Evolutionary conservation across 2,113 vertebrate genomes (phyloP).

Genomic region (Lepisosteus oculatus): DNA sequence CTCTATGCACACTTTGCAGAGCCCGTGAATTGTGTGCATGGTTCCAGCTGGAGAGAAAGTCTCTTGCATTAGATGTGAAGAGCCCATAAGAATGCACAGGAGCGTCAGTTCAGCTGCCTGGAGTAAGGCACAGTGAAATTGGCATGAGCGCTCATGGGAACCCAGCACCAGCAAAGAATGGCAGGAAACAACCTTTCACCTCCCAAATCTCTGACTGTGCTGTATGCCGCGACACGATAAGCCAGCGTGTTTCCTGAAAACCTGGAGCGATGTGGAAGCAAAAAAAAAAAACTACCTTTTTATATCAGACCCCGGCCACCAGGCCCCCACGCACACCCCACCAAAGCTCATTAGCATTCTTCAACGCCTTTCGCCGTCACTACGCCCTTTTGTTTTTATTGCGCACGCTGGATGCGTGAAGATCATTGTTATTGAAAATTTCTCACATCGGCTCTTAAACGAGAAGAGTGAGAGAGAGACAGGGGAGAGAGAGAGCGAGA

Average conservation of each 20-base stretch:
- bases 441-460: constrained; percentile 55
- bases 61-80: constrained; percentile 38
- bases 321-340: background rate
- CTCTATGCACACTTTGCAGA: constrained; percentile 85
- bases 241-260: constrained; percentile 82
- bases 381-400: constrained; percentile 62
- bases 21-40: constrained; percentile 82
- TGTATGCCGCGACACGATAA: constrained; percentile 82
- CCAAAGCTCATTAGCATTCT: constrained; percentile 63
- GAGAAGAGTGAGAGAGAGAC: too few relatives aligned
- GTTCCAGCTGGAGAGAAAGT: constrained; percentile 41
- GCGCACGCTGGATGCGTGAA: constrained; percentile 53
- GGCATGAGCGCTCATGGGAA: constrained; percentile 90
- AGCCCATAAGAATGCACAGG: constrained; percentile 38
- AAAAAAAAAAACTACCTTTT: constrained; percentile 60
- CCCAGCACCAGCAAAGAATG: constrained; percentile 87
- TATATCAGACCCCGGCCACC: constrained; percentile 24
- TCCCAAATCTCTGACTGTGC: constrained; percentile 62
- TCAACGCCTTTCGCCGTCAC: constrained; percentile 42
- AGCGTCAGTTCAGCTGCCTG: constrained; percentile 34
- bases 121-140: constrained; percentile 74
- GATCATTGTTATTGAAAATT: constrained; percentile 52
- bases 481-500: background rate
- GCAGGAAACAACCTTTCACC: constrained; percentile 93
- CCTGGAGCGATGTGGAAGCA: constrained; percentile 60